Percentiles rank a stretch among this genome's conserved stretches.
Conservation (phyloP, 2,888 invertebrate genomes). For the Nephrotoma appendiculata region DNA sequence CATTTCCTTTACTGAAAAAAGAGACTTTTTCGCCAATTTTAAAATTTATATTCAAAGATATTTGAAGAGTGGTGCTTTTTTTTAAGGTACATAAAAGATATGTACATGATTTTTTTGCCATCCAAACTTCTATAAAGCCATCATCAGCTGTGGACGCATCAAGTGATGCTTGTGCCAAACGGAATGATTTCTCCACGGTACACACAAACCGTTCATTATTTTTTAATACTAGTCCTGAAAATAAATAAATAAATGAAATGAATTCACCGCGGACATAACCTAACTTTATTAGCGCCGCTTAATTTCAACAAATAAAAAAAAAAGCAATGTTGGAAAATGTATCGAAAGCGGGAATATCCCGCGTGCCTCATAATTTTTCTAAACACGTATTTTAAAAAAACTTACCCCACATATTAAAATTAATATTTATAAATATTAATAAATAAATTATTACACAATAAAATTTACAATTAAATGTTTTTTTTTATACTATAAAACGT, state of each 20-base stretch:
- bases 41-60: slow-evolving; percentile 68
- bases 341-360: background rate
- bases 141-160: slow-evolving; percentile 45
- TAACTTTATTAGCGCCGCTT: background rate
- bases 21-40: slow-evolving; percentile 57
- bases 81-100: slow-evolving; percentile 65
- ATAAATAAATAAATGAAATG: background rate
- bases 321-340: too few relatives aligned
- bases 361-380: background rate
- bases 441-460: background rate
- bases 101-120: slow-evolving; percentile 58
- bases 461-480: background rate
- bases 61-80: slow-evolving; percentile 49
- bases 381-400: background rate
- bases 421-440: background rate
- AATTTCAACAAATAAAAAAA: too few relatives aligned
- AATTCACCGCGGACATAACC: background rate
- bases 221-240: slow-evolving; percentile 67
- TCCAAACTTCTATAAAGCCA: slow-evolving; percentile 50
- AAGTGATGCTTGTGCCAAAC: slow-evolving; percentile 77
- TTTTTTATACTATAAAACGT: background rate
- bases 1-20: slow-evolving; percentile 56
- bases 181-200: slow-evolving; percentile 66
- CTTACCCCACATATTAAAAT: slow-evolving; percentile 11
- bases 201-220: slow-evolving; percentile 72